Percentiles rank a stretch among this genome's conserved stretches.
These are phyloP conservation scores for Oreochromis grahami DNA, from an alignment of 2,797 vertebrate species.

Conservation along the genomic window DNA sequence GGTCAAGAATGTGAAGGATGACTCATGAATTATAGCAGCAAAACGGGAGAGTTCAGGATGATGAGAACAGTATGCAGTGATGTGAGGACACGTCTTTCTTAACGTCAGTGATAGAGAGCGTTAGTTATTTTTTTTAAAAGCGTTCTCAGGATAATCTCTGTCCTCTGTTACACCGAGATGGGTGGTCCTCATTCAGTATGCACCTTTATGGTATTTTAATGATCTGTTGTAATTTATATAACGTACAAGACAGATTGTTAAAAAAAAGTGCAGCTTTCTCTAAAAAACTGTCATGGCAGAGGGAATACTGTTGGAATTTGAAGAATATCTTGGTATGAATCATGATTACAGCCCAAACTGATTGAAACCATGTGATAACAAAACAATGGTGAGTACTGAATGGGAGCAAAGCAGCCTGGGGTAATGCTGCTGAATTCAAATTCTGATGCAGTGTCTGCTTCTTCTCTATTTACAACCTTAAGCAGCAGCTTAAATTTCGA, in stretches of 20 bases:
- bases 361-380: neutral
- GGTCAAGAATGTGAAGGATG: conserved; percentile 11
- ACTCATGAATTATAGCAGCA: neutral
- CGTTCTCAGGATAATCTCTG: neutral
- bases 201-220: neutral
- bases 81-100: neutral
- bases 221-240: neutral
- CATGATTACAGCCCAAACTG: neutral
- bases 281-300: neutral
- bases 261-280: neutral
- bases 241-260: neutral
- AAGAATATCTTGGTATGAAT: neutral
- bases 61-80: neutral
- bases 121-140: rapidly evolving
- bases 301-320: neutral
- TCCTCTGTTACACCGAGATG: neutral
- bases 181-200: neutral
- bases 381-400: neutral
- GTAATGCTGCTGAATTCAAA: conserved; percentile 4
- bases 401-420: neutral
- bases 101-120: neutral
- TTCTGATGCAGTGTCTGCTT: neutral
- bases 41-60: neutral
- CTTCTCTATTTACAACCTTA: neutral
- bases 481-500: neutral